phyloP scores from a whole-genome alignment of 2,797 vertebrate genomes.

The Amazona ochrocephala region DNA sequence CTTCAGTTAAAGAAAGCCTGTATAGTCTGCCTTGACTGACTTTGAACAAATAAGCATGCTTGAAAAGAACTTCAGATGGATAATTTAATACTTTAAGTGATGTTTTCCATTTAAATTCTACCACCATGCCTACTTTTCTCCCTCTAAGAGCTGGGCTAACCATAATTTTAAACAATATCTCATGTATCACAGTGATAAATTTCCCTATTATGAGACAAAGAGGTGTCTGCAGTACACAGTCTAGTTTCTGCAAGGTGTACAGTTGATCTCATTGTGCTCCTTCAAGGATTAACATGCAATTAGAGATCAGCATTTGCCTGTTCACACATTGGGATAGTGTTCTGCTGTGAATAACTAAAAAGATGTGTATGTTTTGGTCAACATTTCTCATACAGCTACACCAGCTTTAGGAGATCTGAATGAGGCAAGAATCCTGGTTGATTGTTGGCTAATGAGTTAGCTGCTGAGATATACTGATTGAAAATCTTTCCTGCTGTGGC shows the following conservation, averaged over 20 bases:
- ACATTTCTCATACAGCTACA: background rate
- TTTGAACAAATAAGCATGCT: background rate
- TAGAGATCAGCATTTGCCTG: background rate
- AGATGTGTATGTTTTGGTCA: background rate
- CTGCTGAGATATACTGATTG: background rate
- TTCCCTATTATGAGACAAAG: background rate
- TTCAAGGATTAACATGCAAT: background rate
- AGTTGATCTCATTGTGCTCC: background rate
- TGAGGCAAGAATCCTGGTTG: background rate
- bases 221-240: background rate
- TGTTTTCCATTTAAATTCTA: background rate
- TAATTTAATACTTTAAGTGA: background rate
- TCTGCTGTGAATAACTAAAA: background rate
- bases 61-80: background rate
- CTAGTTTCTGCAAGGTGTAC: background rate
- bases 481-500: background rate
- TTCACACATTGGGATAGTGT: background rate
- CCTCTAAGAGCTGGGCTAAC: background rate
- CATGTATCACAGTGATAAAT: background rate
- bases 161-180: background rate
- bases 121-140: background rate
- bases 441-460: conserved; percentile 1
- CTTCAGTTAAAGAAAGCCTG: background rate
- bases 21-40: background rate
- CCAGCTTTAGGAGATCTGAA: background rate